Conservation (phyloP, 2,797 vertebrate genomes). For the Vipera latastei region DNA sequence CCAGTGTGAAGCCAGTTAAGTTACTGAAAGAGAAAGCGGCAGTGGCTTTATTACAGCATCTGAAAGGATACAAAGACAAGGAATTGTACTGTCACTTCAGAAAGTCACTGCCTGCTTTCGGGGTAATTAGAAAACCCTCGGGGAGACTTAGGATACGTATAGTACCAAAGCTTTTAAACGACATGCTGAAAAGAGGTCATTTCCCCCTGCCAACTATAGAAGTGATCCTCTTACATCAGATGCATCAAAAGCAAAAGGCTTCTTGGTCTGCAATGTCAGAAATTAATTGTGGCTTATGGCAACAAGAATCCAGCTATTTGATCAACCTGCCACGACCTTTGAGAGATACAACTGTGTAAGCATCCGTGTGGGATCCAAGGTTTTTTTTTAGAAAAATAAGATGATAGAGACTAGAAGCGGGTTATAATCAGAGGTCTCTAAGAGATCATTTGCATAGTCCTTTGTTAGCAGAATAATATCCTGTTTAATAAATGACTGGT, state of each 20-base stretch:
- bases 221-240: neutral
- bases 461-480: conserved; percentile 75
- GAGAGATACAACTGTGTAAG: neutral
- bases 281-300: neutral
- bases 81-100: neutral
- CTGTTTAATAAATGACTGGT: conserved; percentile 69
- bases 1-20: neutral
- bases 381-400: neutral
- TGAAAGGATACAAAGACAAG: neutral
- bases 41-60: neutral
- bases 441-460: conserved; percentile 85
- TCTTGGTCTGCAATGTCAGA: neutral
- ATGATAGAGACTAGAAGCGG: conserved; percentile 11
- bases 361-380: neutral
- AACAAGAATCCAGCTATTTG: neutral
- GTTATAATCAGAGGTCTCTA: conserved; percentile 75
- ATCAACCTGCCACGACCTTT: neutral
- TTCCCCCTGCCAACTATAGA: neutral
- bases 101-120: neutral
- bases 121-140: neutral
- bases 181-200: neutral
- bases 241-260: neutral
- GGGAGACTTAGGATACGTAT: neutral
- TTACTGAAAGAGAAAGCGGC: neutral
- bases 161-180: neutral